Evolutionary conservation across 2,888 invertebrate genomes (phyloP).

Genomic region (Perizoma flavofasciatum): DNA sequence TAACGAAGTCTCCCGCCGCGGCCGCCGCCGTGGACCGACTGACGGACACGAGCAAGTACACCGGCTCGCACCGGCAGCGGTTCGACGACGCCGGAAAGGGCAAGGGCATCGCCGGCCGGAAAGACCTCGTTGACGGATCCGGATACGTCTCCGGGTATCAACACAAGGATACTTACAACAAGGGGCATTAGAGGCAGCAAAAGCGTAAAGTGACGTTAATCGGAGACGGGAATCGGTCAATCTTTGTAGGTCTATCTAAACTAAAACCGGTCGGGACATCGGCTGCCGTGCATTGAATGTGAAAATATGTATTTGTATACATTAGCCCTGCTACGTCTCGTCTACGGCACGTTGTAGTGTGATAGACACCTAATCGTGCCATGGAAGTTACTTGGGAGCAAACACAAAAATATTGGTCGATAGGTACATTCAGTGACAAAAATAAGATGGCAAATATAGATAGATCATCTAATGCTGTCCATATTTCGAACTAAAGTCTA

Average conservation of each 20-base stretch:
- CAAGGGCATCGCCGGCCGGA: conserved; percentile 92
- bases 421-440: no score
- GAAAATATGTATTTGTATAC: no score
- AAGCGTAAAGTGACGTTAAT: not conserved
- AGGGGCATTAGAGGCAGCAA: conserved; percentile 70
- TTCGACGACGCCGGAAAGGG: conserved; percentile 94
- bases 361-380: no score
- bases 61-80: conserved; percentile 93
- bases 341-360: no score
- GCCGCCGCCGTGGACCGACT: conserved; percentile 88
- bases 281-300: no score
- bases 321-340: no score
- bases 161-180: conserved; percentile 90
- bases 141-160: conserved; percentile 94
- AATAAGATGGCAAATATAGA: no score
- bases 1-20: conserved; percentile 74
- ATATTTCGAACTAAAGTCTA: no score
- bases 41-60: conserved; percentile 94
- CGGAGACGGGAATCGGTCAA: conserved; percentile 1
- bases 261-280: no score
- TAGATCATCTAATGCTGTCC: no score
- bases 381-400: no score
- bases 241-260: not conserved
- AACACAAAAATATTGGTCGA: no score
- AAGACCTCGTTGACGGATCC: conserved; percentile 87